A percentile compares a stretch with the other conserved stretches of the same genome.
Conservation (phyloP, 2,113 vertebrate species). For the Hepsetus odoe region DNA sequence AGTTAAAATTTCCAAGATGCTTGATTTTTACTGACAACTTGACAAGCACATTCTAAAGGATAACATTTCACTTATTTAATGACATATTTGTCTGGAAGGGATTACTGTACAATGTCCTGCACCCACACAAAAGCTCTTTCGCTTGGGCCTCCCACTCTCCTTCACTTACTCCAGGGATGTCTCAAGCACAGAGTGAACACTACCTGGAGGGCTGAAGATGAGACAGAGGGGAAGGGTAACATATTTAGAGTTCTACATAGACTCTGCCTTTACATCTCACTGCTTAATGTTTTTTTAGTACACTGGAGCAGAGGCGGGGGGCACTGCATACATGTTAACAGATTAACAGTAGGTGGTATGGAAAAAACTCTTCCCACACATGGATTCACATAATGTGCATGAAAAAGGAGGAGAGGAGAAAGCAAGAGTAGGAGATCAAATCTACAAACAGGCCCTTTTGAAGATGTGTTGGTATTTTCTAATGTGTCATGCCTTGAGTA, state of each 20-base stretch:
- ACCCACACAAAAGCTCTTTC: slow-evolving; percentile 30
- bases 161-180: slow-evolving; percentile 9
- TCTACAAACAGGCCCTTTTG: slow-evolving; percentile 10
- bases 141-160: slow-evolving; percentile 46
- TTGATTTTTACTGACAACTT: not conserved
- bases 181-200: slow-evolving; percentile 25
- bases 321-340: slow-evolving; percentile 24
- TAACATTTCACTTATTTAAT: slow-evolving; percentile 34
- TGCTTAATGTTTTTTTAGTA: slow-evolving; percentile 31
- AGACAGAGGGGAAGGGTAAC: slow-evolving; percentile 10
- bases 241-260: slow-evolving; percentile 26
- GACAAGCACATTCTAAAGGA: slow-evolving; percentile 4
- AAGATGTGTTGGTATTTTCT: slow-evolving; percentile 28
- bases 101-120: slow-evolving; percentile 20
- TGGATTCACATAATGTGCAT: not conserved
- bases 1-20: not conserved
- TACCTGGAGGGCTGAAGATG: slow-evolving; percentile 17
- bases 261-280: slow-evolving; percentile 38
- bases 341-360: slow-evolving; percentile 43
- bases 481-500: not conserved
- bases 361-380: slow-evolving; percentile 51
- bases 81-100: slow-evolving; percentile 49
- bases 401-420: not conserved
- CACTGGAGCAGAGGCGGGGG: slow-evolving; percentile 26
- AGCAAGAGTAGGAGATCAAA: not conserved